Evolutionary conservation across 2,113 vertebrate species (phyloP), one percentile per base, ranked within the genome.

Genomic region (Sigmodon hispidus): DNA sequence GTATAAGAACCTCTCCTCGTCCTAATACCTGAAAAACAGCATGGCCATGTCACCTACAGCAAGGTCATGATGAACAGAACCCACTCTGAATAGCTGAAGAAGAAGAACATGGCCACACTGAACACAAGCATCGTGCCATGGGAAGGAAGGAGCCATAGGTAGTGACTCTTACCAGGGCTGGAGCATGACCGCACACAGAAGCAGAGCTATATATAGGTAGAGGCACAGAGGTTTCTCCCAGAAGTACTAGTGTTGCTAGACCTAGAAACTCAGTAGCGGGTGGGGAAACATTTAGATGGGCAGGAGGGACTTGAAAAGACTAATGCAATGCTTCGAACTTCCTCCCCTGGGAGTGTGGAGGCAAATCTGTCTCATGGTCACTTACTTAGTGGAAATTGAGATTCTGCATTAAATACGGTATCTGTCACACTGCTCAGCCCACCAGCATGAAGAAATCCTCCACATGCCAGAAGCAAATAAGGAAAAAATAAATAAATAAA

Each of bases 131-230:
- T 1, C 63, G 19, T 17, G 43, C 45, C 15, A 43, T 43, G n/a
- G n/a, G 57, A 43, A 31, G 34, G 59, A 43, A n/a, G 24, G 34
- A 7, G 55, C 6, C 29, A 7, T 17, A 48, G n/a, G 55, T 12
- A 26, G 11, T 3, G 8, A 2, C 48, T 12, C 17, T 5, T 13
- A 7, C 36, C 2, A 0, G 29, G 26, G 48, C 76, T 26, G 22
- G 7, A 3, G 31, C 57, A 29, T 12, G 24, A 73, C 8, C 1
- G 9, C 36, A 63, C 2, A 12, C 10, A 7, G 0, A 6, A 52
- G 17, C 1, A n/a, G 34, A 43, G 40, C 15, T 65, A 45, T 59
- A 50, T 65, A 45, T 59, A 50, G n/a, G 17, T 36, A 29, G n/a
- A 45, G n/a, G 15, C 0, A 5, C 43, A n/a, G 43, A 6, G 31